Conservation (phyloP, 2,797 vertebrate species). For the Melanotaenia boesemani region DNA sequence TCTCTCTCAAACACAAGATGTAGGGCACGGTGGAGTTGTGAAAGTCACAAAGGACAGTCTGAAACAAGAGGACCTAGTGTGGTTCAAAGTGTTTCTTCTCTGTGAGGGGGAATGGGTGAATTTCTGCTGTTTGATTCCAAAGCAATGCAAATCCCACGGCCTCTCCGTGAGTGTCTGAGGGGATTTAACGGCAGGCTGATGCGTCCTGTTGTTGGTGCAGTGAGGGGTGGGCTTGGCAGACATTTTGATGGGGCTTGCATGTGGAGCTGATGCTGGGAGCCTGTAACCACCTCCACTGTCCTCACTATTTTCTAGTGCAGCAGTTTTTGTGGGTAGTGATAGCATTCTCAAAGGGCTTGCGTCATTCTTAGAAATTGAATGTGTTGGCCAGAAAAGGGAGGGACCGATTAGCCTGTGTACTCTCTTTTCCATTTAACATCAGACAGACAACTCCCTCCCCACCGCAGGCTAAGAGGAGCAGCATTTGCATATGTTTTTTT, state of each 20-base stretch:
- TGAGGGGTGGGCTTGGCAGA: constrained; percentile 50
- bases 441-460: constrained; percentile 1
- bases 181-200: constrained; percentile 46
- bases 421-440: constrained; percentile 34
- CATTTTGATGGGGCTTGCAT: constrained; percentile 54
- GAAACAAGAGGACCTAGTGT: constrained; percentile 35
- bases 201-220: constrained; percentile 40
- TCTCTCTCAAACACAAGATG: constrained; percentile 38
- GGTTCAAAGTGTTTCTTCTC: constrained; percentile 48
- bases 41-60: constrained; percentile 40
- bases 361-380: constrained; percentile 36
- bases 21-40: constrained; percentile 35
- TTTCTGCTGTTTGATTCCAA: constrained; percentile 38
- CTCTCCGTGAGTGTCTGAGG: constrained; percentile 31
- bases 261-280: constrained; percentile 41
- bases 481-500: constrained; percentile 64
- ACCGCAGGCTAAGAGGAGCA: constrained; percentile 43
- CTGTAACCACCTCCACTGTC: constrained; percentile 24
- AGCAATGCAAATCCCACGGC: constrained; percentile 47
- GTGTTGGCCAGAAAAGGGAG: constrained; percentile 48
- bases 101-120: constrained; percentile 12
- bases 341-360: constrained; percentile 28
- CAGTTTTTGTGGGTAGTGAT: constrained; percentile 11
- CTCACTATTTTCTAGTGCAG: constrained; percentile 34
- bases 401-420: constrained; percentile 38